Conservation (phyloP, 1,140 invertebrate genomes). For the Stegodyphus dumicola region DNA sequence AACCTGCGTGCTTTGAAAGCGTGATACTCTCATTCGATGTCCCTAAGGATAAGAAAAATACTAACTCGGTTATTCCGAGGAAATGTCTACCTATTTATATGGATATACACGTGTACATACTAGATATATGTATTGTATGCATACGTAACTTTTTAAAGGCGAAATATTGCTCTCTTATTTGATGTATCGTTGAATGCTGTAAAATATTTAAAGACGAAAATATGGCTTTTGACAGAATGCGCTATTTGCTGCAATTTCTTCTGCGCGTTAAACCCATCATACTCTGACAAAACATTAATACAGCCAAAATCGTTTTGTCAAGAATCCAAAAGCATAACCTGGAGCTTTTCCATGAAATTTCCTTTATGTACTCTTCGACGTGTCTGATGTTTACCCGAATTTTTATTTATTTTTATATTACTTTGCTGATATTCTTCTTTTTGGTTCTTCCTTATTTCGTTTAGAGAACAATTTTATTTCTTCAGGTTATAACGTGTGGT, state of each 20-base stretch:
- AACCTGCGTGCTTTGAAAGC: slow-evolving; percentile 46
- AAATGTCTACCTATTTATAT: neutral
- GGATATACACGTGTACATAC: too few relatives aligned
- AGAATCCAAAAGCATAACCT: slow-evolving; percentile 45
- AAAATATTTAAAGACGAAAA: neutral
- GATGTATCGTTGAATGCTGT: neutral
- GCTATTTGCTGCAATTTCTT: neutral
- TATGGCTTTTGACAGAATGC: too few relatives aligned
- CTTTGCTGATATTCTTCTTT: neutral
- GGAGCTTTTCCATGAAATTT: slow-evolving; percentile 43
- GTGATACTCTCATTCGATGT: slow-evolving; percentile 32
- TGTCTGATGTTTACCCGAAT: too few relatives aligned
- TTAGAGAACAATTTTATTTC: neutral
- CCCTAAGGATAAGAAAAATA: slow-evolving; percentile 20
- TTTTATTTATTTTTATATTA: slow-evolving; percentile 19
- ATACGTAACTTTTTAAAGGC: too few relatives aligned
- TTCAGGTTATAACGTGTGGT: neutral
- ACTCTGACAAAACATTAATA: slow-evolving; percentile 38
- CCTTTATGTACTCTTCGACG: neutral
- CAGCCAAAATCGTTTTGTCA: slow-evolving; percentile 41
- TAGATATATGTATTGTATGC: too few relatives aligned
- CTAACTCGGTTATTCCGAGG: slow-evolving; percentile 22
- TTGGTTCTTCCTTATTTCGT: neutral
- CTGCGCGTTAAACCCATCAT: slow-evolving; percentile 6
- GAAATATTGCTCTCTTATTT: neutral